These are phyloP conservation scores for Diplogasteroides magnus DNA, from an alignment of 1,140 invertebrate genomes.

Conservation along the genomic window DNA sequence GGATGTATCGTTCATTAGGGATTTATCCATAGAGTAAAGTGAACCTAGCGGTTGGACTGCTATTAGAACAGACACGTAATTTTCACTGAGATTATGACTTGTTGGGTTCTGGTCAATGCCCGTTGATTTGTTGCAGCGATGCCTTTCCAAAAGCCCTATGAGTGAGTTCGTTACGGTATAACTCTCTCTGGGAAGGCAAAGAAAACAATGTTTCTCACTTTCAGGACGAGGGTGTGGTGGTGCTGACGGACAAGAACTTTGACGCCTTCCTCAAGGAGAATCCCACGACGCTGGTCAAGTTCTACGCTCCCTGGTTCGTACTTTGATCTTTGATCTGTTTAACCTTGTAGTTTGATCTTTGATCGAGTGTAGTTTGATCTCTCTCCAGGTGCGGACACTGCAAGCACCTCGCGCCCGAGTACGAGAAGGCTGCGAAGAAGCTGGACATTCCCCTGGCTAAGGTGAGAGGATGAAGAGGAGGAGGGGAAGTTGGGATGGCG, in stretches of 20 bases:
- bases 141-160: too few relatives aligned
- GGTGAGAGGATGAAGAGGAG: too few relatives aligned
- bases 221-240: slow-evolving; percentile 36
- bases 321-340: slow-evolving; percentile 9
- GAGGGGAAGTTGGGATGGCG: too few relatives aligned
- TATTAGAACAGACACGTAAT: too few relatives aligned
- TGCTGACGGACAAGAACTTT: slow-evolving; percentile 37
- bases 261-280: slow-evolving; percentile 37
- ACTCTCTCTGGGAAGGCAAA: neutral
- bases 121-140: too few relatives aligned
- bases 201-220: neutral
- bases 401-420: slow-evolving; percentile 78
- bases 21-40: too few relatives aligned
- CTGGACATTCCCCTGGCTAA: slow-evolving; percentile 71
- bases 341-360: neutral
- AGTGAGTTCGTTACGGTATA: too few relatives aligned
- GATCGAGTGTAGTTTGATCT: slow-evolving; percentile 2
- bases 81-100: too few relatives aligned
- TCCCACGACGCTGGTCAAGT: slow-evolving; percentile 31
- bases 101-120: too few relatives aligned
- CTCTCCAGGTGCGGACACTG: slow-evolving; percentile 50
- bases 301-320: slow-evolving; percentile 37
- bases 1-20: too few relatives aligned
- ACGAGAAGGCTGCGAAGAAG: slow-evolving; percentile 83
- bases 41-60: too few relatives aligned